phyloP scores from a whole-genome alignment of 1,140 invertebrate genomes.

The Drosophila willistoni region DNA sequence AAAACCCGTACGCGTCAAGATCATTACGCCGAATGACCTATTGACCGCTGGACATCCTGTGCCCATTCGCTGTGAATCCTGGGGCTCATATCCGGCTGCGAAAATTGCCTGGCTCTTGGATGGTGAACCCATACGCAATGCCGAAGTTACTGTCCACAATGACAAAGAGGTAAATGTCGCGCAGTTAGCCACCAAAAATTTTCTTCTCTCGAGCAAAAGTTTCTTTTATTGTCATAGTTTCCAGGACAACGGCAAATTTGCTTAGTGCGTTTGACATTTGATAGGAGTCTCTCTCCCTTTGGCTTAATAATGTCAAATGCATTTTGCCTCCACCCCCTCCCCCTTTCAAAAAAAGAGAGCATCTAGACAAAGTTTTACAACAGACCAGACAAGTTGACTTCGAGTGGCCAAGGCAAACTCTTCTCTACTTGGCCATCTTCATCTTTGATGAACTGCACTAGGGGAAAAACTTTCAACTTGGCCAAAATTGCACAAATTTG shows the following conservation, averaged over 20 bases:
- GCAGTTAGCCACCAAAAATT: not conserved
- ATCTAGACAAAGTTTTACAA: slow-evolving; percentile 56
- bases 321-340: slow-evolving; percentile 43
- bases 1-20: slow-evolving; percentile 88
- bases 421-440: not conserved
- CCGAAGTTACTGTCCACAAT: slow-evolving; percentile 80
- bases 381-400: slow-evolving; percentile 63
- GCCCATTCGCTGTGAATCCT: slow-evolving; percentile 87
- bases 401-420: slow-evolving; percentile 11
- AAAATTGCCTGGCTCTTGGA: slow-evolving; percentile 89
- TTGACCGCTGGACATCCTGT: slow-evolving; percentile 86
- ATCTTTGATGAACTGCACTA: slow-evolving; percentile 71
- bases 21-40: slow-evolving; percentile 86
- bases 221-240: slow-evolving; percentile 29
- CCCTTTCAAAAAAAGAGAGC: slow-evolving; percentile 10
- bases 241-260: slow-evolving; percentile 56
- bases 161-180: slow-evolving; percentile 74
- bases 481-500: slow-evolving; percentile 70
- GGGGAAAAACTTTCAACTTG: slow-evolving; percentile 49
- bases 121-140: slow-evolving; percentile 86
- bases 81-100: slow-evolving; percentile 89
- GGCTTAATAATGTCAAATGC: slow-evolving; percentile 57
- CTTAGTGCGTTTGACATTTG: slow-evolving; percentile 72
- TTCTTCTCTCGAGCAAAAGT: slow-evolving; percentile 4
- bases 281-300: slow-evolving; percentile 46